phyloP scores from a whole-genome alignment of 2,113 vertebrate species.

The Apus apus region DNA sequence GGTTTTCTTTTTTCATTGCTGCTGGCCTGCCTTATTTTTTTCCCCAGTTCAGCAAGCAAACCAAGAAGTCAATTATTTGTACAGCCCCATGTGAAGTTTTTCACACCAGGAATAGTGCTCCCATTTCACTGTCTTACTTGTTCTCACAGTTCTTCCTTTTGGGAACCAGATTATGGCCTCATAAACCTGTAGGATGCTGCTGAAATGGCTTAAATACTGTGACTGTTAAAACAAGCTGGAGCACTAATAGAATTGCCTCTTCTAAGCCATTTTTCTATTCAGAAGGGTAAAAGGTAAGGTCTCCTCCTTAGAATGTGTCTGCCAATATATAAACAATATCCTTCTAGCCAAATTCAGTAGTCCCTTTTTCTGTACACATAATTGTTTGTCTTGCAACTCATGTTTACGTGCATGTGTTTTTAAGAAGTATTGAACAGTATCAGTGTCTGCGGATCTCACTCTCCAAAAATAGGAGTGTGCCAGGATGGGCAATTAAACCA shows the following conservation, averaged over 20 bases:
- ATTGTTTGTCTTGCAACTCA: neutral
- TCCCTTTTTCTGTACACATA: accelerated
- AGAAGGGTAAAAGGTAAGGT: slow-evolving; percentile 48
- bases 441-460: neutral
- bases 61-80: neutral
- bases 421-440: neutral
- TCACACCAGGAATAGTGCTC: slow-evolving; percentile 16
- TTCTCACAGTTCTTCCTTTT: slow-evolving; percentile 63
- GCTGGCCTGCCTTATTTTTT: neutral
- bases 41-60: neutral
- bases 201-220: slow-evolving; percentile 72
- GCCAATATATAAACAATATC: neutral
- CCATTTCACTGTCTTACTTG: slow-evolving; percentile 55
- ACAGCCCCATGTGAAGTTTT: neutral
- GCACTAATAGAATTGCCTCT: slow-evolving; percentile 66
- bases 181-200: slow-evolving; percentile 52
- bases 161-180: slow-evolving; percentile 63
- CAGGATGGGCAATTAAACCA: too few species aligned
- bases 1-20: neutral
- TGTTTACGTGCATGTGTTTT: accelerated
- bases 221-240: slow-evolving; percentile 62
- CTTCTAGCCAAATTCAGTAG: neutral
- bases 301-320: neutral
- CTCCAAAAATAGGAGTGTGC: neutral
- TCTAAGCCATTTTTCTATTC: slow-evolving; percentile 59